These are phyloP conservation scores for Labeo rohita DNA, from an alignment of 2,113 vertebrate genomes.

Conservation along the genomic window DNA sequence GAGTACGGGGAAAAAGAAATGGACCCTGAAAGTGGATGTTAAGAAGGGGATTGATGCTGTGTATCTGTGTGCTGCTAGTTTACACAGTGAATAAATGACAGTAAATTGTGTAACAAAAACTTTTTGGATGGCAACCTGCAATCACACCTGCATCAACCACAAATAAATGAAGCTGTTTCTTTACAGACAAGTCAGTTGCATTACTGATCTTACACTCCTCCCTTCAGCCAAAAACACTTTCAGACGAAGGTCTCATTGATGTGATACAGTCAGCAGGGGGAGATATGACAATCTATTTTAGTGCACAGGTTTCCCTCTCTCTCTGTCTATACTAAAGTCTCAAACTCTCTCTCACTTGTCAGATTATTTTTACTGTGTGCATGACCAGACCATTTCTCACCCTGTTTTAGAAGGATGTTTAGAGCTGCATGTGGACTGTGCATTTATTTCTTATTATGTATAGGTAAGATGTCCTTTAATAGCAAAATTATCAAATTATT, in stretches of 20 bases:
- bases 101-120: conserved; percentile 32
- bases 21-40: conserved; percentile 51
- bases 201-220: background rate
- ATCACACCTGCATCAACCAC: conserved; percentile 42
- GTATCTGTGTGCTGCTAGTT: conserved; percentile 57
- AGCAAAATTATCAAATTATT: background rate
- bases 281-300: background rate
- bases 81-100: conserved; percentile 40
- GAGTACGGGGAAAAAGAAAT: conserved; percentile 39
- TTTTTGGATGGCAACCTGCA: background rate
- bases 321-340: background rate
- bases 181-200: background rate
- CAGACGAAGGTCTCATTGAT: background rate
- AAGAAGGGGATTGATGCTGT: conserved; percentile 32
- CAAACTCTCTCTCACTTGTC: background rate
- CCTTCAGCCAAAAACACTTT: background rate
- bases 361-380: background rate
- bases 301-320: background rate
- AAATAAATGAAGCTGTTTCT: background rate
- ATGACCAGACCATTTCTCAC: background rate
- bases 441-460: conserved; percentile 24
- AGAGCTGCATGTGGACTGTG: background rate
- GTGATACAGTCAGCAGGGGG: conserved; percentile 15
- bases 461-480: background rate
- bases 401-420: conserved; percentile 28